Evolutionary conservation across 2,888 invertebrate species (phyloP).

Genomic region (Volucella inanis): DNA sequence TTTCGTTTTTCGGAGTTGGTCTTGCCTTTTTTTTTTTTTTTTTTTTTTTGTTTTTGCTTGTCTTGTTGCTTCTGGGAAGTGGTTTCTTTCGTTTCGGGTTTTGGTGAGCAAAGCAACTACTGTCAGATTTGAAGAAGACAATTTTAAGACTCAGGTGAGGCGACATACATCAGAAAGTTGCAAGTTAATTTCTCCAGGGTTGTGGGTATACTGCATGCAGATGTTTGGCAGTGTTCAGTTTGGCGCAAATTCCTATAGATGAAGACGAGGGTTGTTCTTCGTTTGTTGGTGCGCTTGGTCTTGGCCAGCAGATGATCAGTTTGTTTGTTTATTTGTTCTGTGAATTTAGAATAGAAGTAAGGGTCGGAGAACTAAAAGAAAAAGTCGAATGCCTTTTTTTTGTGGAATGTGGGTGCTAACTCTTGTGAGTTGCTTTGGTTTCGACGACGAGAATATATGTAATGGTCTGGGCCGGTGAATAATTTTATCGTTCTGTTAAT

Average conservation of each 20-base stretch:
- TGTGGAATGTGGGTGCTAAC: too few relatives aligned
- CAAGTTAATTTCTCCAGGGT: neutral
- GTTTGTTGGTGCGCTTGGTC: neutral
- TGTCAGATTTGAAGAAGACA: slow-evolving; percentile 5
- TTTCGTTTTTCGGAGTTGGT: slow-evolving; percentile 5
- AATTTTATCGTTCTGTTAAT: too few relatives aligned
- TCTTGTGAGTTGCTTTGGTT: too few relatives aligned
- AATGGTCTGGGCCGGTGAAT: too few relatives aligned
- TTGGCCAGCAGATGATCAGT: too few relatives aligned
- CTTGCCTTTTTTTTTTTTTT: neutral
- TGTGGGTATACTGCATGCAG: neutral
- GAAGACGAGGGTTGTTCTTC: slow-evolving; percentile 1
- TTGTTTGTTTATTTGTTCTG: too few relatives aligned
- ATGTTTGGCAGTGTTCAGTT: neutral
- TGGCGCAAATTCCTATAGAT: slow-evolving; percentile 56
- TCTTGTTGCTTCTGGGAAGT: too few relatives aligned
- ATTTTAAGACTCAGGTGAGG: neutral
- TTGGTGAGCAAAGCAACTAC: neutral
- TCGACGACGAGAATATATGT: too few relatives aligned
- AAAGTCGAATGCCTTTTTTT: too few relatives aligned
- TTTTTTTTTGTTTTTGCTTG: neutral
- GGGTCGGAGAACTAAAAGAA: too few relatives aligned
- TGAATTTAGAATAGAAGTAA: too few relatives aligned
- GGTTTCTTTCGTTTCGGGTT: too few relatives aligned
- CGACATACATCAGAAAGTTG: neutral